Conservation (phyloP, 2,113 vertebrate genomes). For the Rhinichthys klamathensis region DNA sequence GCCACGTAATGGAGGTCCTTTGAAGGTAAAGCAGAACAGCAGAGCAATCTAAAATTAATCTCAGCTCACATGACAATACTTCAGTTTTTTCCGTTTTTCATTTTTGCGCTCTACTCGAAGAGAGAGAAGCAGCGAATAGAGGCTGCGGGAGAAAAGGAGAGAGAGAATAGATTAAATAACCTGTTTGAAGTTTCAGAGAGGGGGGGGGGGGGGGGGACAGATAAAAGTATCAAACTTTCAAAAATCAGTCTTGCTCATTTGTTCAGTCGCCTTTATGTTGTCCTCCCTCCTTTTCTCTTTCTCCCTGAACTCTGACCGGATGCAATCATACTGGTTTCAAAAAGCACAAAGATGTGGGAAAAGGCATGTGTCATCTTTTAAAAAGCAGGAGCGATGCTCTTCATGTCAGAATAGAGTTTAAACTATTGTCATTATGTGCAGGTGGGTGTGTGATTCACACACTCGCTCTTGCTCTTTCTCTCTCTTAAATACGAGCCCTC, state of each 20-base stretch:
- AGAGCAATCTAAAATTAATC: constrained; percentile 90
- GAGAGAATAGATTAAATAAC: constrained; percentile 65
- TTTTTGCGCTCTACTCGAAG: constrained; percentile 48
- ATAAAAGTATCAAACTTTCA: constrained; percentile 71
- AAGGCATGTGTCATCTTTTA: constrained; percentile 72
- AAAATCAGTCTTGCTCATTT: constrained; percentile 67
- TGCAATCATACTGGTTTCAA: constrained; percentile 74
- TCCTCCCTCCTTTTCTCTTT: constrained; percentile 45
- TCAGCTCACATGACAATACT: constrained; percentile 82
- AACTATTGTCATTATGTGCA: constrained; percentile 68
- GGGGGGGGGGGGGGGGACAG: constrained; percentile 46
- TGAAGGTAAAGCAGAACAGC: constrained; percentile 89
- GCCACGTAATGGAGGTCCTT: constrained; percentile 99
- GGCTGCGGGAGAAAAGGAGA: constrained; percentile 63
- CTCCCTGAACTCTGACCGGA: constrained; percentile 64
- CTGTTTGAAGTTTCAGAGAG: constrained; percentile 78
- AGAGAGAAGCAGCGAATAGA: constrained; percentile 21
- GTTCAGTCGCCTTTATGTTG: constrained; percentile 45
- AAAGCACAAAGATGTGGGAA: constrained; percentile 65
- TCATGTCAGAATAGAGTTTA: constrained; percentile 67
- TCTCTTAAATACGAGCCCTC: constrained; percentile 46
- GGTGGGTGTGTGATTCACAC: constrained; percentile 31
- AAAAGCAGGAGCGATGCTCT: constrained; percentile 67
- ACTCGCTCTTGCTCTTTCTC: constrained; percentile 43
- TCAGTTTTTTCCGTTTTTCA: constrained; percentile 51